phyloP scores from a whole-genome alignment of 92 coral and sea anemone genomes.

The Actinernus sp. region DNA sequence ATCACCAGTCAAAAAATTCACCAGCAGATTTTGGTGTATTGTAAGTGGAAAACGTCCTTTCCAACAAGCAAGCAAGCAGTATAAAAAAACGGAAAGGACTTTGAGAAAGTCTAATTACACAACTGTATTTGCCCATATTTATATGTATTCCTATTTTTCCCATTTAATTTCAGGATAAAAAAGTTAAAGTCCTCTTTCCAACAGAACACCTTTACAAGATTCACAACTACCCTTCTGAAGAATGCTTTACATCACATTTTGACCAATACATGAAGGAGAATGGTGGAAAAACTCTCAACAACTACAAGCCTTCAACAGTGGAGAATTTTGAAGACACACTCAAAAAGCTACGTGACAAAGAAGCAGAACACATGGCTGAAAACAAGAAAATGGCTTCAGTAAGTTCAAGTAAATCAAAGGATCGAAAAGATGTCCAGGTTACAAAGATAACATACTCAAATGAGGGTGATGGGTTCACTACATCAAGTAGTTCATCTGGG shows the following conservation, averaged over 20 bases:
- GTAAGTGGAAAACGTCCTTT: no score
- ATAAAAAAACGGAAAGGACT: no score
- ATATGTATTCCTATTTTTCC: no score
- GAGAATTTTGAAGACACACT: constrained; percentile 47
- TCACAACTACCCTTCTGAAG: constrained; percentile 88
- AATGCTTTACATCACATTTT: constrained; percentile 37
- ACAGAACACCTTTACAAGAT: constrained; percentile 34
- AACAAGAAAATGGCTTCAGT: not conserved
- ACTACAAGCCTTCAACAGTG: constrained; percentile 65
- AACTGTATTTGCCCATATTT: no score
- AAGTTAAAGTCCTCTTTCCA: constrained; percentile 31
- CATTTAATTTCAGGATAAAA: constrained; percentile 20
- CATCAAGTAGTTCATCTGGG: constrained; percentile 79
- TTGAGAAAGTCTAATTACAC: no score
- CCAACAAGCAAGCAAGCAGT: no score
- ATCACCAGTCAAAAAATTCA: no score
- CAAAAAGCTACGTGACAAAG: constrained; percentile 9
- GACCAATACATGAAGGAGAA: constrained; percentile 52
- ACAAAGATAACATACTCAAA: constrained; percentile 80
- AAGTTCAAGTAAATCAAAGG: not conserved
- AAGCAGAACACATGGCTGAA: not conserved
- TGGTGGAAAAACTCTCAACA: constrained; percentile 56
- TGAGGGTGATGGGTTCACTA: constrained; percentile 84
- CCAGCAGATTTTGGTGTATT: no score
- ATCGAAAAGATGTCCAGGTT: constrained; percentile 7